Evolutionary conservation across 2,888 invertebrate species (phyloP).

Genomic region (Cenopis cana): DNA sequence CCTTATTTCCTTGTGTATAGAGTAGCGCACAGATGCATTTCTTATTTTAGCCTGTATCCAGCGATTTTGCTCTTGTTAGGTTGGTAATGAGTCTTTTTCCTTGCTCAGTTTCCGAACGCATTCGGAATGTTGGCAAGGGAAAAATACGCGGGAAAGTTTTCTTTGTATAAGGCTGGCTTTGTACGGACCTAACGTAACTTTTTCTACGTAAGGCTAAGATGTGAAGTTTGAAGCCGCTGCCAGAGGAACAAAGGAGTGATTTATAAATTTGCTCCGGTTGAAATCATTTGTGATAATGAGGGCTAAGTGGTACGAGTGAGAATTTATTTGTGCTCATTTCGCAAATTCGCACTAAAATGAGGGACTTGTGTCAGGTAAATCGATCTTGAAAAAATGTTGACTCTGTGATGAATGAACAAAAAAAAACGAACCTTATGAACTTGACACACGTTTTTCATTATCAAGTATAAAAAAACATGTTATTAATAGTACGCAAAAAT

Average conservation of each 20-base stretch:
- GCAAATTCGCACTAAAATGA: not conserved
- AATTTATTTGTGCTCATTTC: slow-evolving; percentile 33
- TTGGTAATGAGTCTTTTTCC: slow-evolving; percentile 39
- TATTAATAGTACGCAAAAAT: no score
- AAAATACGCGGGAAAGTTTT: slow-evolving; percentile 37
- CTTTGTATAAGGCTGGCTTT: slow-evolving; percentile 31
- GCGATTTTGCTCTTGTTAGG: slow-evolving; percentile 35
- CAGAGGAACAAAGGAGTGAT: slow-evolving; percentile 22
- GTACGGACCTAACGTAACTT: slow-evolving; percentile 24
- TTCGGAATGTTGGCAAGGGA: slow-evolving; percentile 23
- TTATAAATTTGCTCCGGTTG: slow-evolving; percentile 17
- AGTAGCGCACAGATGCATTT: slow-evolving; percentile 8
- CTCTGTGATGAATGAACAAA: not conserved
- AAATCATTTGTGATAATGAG: slow-evolving; percentile 41
- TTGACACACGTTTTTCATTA: no score
- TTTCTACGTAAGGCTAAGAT: slow-evolving; percentile 10
- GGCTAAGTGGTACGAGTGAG: slow-evolving; percentile 32
- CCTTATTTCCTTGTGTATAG: slow-evolving; percentile 4
- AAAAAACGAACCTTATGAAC: not conserved
- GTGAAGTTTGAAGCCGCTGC: slow-evolving; percentile 11
- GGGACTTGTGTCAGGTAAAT: slow-evolving; percentile 9
- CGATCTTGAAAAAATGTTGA: not conserved
- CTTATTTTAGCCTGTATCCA: slow-evolving; percentile 30
- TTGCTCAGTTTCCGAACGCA: slow-evolving; percentile 36
- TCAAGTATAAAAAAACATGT: no score